phyloP scores from a whole-genome alignment of 2,797 vertebrate genomes.

The Sphenodon punctatus region DNA sequence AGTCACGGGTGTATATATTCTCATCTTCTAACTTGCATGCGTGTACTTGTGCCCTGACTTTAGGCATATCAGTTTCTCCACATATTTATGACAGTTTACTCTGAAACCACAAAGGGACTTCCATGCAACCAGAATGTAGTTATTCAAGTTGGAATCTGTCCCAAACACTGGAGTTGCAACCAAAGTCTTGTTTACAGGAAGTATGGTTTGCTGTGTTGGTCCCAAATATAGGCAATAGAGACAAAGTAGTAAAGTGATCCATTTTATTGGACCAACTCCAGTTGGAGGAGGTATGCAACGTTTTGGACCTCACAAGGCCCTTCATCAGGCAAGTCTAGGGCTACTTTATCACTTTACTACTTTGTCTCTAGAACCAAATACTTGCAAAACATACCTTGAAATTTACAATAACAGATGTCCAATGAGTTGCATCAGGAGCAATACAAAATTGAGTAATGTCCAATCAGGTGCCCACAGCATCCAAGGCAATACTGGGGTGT shows the following conservation, averaged over 20 bases:
- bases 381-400: background rate
- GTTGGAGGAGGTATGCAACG: too few species aligned
- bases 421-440: too few species aligned
- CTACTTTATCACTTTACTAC: too few species aligned
- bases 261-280: too few species aligned
- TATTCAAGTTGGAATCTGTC: background rate
- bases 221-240: too few species aligned
- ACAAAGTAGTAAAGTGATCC: too few species aligned
- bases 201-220: too few species aligned
- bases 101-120: background rate
- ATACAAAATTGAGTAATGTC: background rate
- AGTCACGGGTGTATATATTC: accelerated
- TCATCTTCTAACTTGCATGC: background rate
- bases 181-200: too few species aligned
- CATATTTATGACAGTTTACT: background rate
- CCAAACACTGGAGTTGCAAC: background rate
- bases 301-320: too few species aligned
- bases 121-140: background rate
- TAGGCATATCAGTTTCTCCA: accelerated
- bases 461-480: background rate
- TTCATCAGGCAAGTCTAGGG: too few species aligned
- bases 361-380: too few species aligned
- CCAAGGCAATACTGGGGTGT: background rate
- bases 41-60: accelerated
- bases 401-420: background rate